Percentiles rank a stretch among this genome's conserved stretches.
Conservation (phyloP, 2,888 invertebrate genomes). For the Pollenia griseotomentosa region DNA sequence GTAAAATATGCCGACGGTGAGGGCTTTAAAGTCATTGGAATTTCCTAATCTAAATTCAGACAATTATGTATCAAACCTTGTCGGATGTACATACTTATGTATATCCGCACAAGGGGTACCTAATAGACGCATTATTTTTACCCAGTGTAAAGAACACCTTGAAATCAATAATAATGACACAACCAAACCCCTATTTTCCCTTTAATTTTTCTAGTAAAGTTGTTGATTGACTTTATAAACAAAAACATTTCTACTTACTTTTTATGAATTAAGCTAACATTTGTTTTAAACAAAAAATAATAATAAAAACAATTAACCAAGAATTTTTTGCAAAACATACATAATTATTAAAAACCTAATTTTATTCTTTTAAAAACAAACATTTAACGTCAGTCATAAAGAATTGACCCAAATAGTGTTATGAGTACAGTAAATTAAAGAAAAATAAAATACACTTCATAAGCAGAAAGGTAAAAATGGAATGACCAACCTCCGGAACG, state of each 20-base stretch:
- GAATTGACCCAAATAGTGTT: slow-evolving; percentile 57
- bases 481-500: background rate
- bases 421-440: slow-evolving; percentile 1
- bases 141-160: no score
- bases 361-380: slow-evolving; percentile 6
- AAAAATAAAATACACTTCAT: slow-evolving; percentile 7
- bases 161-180: no score
- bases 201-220: background rate
- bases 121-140: no score
- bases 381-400: slow-evolving; percentile 45
- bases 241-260: slow-evolving; percentile 3
- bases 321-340: slow-evolving; percentile 12
- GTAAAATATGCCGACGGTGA: no score
- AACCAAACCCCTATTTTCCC: no score
- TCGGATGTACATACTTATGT: no score
- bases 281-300: slow-evolving; percentile 7
- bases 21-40: no score
- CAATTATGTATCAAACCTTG: no score
- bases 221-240: slow-evolving; percentile 11
- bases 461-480: slow-evolving; percentile 21
- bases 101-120: no score
- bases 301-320: slow-evolving; percentile 34
- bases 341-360: slow-evolving; percentile 30
- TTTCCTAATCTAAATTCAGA: no score
- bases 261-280: background rate